Conservation (phyloP, 2,113 vertebrate genomes). For the Corydoras maculifer region DNA sequence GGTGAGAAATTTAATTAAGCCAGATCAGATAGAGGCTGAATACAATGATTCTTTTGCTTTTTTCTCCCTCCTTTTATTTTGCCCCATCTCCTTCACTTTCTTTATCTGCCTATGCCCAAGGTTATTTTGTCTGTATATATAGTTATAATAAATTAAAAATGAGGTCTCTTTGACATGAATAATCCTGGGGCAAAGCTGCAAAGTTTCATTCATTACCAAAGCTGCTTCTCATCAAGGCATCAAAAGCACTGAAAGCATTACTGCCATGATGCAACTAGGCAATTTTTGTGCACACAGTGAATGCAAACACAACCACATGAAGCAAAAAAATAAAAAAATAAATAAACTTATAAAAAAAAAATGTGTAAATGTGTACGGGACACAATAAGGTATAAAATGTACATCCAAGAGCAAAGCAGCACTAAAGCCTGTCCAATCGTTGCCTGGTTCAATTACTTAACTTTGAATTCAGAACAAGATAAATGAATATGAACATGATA, state of each 20-base stretch:
- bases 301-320: background rate
- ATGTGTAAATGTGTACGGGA: too few relatives aligned
- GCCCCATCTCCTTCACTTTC: conserved; percentile 3
- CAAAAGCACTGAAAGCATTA: conserved; percentile 18
- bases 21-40: conserved; percentile 34
- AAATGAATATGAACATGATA: too few relatives aligned
- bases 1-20: conserved; percentile 39
- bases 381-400: too few relatives aligned
- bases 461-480: too few relatives aligned
- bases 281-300: background rate
- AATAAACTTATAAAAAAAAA: conserved; percentile 5
- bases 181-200: conserved; percentile 9
- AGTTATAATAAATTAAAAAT: conserved; percentile 39
- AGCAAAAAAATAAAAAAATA: background rate
- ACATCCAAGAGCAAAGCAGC: too few relatives aligned
- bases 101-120: conserved; percentile 18
- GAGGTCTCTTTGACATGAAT: conserved; percentile 7
- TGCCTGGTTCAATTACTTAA: too few relatives aligned
- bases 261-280: background rate
- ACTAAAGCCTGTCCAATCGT: too few relatives aligned
- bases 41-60: background rate
- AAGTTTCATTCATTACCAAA: conserved; percentile 29
- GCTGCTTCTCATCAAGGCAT: conserved; percentile 19
- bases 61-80: background rate
- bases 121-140: conserved; percentile 32